phyloP scores from a whole-genome alignment of 2,113 vertebrate genomes.

The Antennarius striatus region DNA sequence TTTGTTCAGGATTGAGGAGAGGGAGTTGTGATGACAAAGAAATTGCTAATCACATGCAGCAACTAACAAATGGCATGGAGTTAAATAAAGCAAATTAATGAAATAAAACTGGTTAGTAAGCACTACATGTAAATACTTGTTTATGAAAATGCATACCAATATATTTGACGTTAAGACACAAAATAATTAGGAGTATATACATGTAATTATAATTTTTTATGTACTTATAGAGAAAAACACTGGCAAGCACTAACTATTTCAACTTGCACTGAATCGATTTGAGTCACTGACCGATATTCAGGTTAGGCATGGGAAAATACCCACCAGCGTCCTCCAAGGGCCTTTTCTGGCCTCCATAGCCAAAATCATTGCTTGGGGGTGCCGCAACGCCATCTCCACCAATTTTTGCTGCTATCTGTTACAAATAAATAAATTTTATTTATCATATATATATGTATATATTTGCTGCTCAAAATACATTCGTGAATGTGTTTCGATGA shows the following conservation, averaged over 20 bases:
- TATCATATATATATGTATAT: too few relatives aligned
- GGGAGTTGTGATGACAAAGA: too few relatives aligned
- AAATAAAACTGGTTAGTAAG: too few relatives aligned
- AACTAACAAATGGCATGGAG: neutral
- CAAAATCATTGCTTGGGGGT: slow-evolving; percentile 89
- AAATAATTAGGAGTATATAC: too few relatives aligned
- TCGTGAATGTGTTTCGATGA: too few relatives aligned
- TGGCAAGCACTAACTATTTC: slow-evolving; percentile 55
- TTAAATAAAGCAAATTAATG: too few relatives aligned
- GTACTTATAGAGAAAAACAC: slow-evolving; percentile 39
- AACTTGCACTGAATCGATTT: slow-evolving; percentile 66
- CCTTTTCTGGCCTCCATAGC: slow-evolving; percentile 97
- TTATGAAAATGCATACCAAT: slow-evolving; percentile 3
- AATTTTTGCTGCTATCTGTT: slow-evolving; percentile 97
- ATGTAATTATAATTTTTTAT: neutral
- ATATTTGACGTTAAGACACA: slow-evolving; percentile 1
- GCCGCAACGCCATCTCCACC: slow-evolving; percentile 90
- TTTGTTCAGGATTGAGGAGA: too few relatives aligned
- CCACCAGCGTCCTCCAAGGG: slow-evolving; percentile 98
- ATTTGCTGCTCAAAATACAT: too few relatives aligned
- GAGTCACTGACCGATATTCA: slow-evolving; percentile 76
- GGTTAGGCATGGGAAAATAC: slow-evolving; percentile 83
- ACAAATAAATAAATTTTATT: neutral
- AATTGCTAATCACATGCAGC: slow-evolving; percentile 31
- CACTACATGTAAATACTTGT: too few relatives aligned